Evolutionary conservation across 2,888 invertebrate species (phyloP).

Genomic region (Aphodius sticticus): DNA sequence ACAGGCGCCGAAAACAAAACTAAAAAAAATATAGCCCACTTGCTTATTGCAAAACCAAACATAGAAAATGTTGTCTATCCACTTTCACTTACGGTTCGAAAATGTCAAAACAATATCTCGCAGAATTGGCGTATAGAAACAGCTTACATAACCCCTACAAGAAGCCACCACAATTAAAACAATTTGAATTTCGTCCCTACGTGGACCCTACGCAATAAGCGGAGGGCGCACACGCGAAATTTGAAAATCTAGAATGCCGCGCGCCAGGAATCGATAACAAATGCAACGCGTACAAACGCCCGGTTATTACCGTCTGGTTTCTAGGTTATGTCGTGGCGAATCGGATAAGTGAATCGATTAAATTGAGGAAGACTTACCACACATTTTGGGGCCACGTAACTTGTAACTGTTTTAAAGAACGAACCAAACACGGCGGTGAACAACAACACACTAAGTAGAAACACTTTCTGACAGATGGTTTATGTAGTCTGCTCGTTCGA

Average conservation of each 20-base stretch:
- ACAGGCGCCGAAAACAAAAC: not conserved
- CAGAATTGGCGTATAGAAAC: not conserved
- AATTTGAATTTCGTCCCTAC: not conserved
- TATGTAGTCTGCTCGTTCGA: not conserved
- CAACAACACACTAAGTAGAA: slow-evolving; percentile 38
- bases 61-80: slow-evolving; percentile 4
- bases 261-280: not conserved
- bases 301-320: not conserved
- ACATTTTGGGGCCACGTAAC: not conserved
- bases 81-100: slow-evolving; percentile 4
- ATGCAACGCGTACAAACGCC: not conserved
- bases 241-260: not conserved
- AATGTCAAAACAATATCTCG: not conserved
- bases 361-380: not conserved
- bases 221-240: not conserved
- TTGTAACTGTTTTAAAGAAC: slow-evolving; percentile 24
- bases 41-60: slow-evolving; percentile 4
- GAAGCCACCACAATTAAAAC: not conserved
- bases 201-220: not conserved
- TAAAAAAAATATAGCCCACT: not conserved
- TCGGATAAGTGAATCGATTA: not conserved
- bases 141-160: not conserved
- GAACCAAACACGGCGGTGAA: slow-evolving; percentile 32
- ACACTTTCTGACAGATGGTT: slow-evolving; percentile 25
- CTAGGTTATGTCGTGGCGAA: not conserved